phyloP scores from a whole-genome alignment of 2,113 vertebrate genomes.

The Spilogale gracilis region DNA sequence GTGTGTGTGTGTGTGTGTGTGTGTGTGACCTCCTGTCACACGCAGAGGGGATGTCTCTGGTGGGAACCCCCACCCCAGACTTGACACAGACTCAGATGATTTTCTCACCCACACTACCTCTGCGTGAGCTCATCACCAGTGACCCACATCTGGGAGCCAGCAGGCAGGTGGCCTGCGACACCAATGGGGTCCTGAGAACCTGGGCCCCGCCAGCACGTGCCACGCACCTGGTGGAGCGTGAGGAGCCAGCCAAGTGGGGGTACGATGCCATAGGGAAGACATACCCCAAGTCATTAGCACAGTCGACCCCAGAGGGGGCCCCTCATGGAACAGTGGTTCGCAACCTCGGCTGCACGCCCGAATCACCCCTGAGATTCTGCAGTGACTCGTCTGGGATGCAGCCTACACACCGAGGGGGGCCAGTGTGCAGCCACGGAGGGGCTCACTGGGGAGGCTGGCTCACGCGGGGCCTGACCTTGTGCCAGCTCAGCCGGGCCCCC shows the following conservation, averaged over 20 bases:
- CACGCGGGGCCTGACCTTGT: neutral
- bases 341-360: accelerated
- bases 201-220: accelerated
- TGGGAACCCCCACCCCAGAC: neutral
- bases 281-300: accelerated
- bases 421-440: neutral
- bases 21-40: accelerated
- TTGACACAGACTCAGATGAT: neutral
- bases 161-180: accelerated
- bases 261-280: neutral
- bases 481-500: accelerated
- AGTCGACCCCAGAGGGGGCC: neutral
- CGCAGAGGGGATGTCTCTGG: neutral
- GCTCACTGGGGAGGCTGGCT: accelerated
- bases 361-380: neutral
- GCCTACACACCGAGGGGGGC: neutral
- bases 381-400: neutral
- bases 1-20: accelerated
- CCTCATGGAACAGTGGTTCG: neutral
- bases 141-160: neutral
- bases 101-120: neutral
- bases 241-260: accelerated
- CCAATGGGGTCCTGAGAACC: neutral
- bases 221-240: neutral
- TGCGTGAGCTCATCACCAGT: neutral